These are phyloP conservation scores for Dynastes hyllus DNA, from an alignment of 2,888 invertebrate species.

Conservation along the genomic window DNA sequence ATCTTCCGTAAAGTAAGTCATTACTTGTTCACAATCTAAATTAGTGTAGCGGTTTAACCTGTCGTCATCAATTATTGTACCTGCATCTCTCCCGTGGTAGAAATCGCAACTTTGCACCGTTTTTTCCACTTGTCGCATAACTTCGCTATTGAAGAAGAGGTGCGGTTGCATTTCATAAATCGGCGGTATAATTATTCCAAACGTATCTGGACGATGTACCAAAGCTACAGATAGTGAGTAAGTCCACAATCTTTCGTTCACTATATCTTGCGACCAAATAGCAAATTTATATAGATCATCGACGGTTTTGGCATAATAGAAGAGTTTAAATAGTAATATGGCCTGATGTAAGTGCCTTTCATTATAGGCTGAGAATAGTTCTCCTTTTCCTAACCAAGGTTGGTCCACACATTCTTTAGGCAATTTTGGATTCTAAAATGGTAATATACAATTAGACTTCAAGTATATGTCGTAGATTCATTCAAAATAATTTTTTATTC, in stretches of 20 bases:
- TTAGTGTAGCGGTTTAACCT: slow-evolving; percentile 69
- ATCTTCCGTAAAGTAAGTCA: slow-evolving; percentile 85
- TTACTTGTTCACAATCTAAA: slow-evolving; percentile 73
- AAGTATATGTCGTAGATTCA: no score
- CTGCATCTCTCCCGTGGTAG: not conserved
- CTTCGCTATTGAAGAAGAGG: slow-evolving; percentile 19
- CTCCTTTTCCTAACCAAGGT: slow-evolving; percentile 75
- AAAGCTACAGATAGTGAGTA: slow-evolving; percentile 75
- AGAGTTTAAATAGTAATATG: slow-evolving; percentile 77
- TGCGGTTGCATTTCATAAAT: slow-evolving; percentile 76
- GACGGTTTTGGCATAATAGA: slow-evolving; percentile 82
- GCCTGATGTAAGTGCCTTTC: slow-evolving; percentile 78
- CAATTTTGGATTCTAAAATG: no score
- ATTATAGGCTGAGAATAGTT: slow-evolving; percentile 78
- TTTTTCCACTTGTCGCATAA: not conserved
- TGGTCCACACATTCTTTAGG: slow-evolving; percentile 71
- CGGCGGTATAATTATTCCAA: slow-evolving; percentile 80
- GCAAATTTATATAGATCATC: slow-evolving; percentile 81
- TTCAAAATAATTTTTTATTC: no score
- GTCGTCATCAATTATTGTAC: slow-evolving; percentile 8
- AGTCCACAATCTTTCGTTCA: slow-evolving; percentile 82
- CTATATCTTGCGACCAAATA: slow-evolving; percentile 78
- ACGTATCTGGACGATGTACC: slow-evolving; percentile 77
- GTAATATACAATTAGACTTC: no score
- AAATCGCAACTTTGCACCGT: not conserved